phyloP scores from a whole-genome alignment of 2,113 vertebrate species.

The Hydrochoerus hydrochaeris region DNA sequence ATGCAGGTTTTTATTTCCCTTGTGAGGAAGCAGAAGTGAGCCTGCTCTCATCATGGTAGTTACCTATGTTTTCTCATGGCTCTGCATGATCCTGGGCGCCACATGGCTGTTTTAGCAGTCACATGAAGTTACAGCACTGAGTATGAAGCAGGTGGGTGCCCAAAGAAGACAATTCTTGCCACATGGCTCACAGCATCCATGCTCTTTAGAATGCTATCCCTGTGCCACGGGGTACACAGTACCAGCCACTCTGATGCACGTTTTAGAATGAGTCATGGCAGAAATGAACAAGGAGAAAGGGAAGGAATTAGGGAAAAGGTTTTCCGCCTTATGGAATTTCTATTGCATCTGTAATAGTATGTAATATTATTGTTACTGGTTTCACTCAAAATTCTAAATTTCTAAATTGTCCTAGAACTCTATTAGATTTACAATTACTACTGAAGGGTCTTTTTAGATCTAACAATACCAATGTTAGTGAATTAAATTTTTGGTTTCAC shows the following conservation, averaged over 20 bases:
- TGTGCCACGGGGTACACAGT: not conserved
- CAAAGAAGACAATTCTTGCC: not conserved
- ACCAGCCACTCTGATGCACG: not conserved
- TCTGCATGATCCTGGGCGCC: not conserved
- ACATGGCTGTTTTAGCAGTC: not conserved
- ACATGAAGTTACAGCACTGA: not conserved
- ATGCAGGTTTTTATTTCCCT: not conserved
- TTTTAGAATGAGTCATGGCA: not conserved
- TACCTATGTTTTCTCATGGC: not conserved
- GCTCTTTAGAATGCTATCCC: not conserved
- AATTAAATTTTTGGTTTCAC: not conserved
- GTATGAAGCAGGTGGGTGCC: not conserved
- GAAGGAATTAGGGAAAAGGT: not conserved
- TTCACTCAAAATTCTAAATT: not conserved
- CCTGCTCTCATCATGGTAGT: not conserved
- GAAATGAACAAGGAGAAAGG: not conserved
- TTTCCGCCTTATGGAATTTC: not conserved
- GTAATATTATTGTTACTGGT: not conserved
- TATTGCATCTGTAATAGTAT: not conserved
- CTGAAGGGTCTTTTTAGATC: not conserved
- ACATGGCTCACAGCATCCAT: not conserved
- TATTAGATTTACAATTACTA: slow-evolving; percentile 10
- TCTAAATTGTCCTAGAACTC: not conserved
- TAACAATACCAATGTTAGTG: not conserved
- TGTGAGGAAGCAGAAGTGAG: not conserved